Conservation (phyloP, 37 sponge, comb jelly and placozoan genomes). For the Ianthella basta region DNA sequence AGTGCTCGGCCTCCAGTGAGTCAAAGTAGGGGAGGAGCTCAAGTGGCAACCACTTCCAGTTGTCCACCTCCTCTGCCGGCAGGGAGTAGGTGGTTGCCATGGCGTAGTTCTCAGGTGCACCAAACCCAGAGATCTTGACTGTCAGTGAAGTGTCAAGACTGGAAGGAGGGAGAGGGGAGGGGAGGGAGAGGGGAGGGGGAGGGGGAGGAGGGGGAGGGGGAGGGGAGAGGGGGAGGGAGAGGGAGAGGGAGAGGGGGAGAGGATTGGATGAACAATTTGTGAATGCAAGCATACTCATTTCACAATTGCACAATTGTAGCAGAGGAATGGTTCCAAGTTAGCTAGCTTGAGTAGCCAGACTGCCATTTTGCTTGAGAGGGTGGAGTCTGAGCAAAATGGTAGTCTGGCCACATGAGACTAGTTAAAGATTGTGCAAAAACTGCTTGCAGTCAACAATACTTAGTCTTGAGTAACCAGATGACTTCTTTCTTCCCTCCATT, state of each 20-base stretch:
- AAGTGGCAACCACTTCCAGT: constrained; percentile 25
- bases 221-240: constrained; percentile 13
- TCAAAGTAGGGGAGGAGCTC: constrained; percentile 25
- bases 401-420: too few species aligned
- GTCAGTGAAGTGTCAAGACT: constrained; percentile 27
- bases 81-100: constrained; percentile 2
- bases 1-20: background rate
- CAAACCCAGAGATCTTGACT: constrained; percentile 25
- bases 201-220: background rate
- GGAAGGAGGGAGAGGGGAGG: background rate
- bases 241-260: background rate
- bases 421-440: too few species aligned
- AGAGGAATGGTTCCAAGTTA: too few species aligned
- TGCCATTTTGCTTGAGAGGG: too few species aligned
- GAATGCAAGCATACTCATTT: too few species aligned
- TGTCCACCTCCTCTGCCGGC: constrained; percentile 15
- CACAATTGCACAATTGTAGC: too few species aligned
- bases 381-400: too few species aligned
- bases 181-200: background rate
- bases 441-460: too few species aligned
- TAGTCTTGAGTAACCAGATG: too few species aligned
- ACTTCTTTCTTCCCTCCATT: too few species aligned
- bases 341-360: too few species aligned
- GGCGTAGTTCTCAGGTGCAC: constrained; percentile 4
- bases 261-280: too few species aligned